Evolutionary conservation across 2,797 vertebrate genomes (phyloP), one percentile per base, ranked within the genome.

Genomic region (Typhlichthys eigenmanni): DNA sequence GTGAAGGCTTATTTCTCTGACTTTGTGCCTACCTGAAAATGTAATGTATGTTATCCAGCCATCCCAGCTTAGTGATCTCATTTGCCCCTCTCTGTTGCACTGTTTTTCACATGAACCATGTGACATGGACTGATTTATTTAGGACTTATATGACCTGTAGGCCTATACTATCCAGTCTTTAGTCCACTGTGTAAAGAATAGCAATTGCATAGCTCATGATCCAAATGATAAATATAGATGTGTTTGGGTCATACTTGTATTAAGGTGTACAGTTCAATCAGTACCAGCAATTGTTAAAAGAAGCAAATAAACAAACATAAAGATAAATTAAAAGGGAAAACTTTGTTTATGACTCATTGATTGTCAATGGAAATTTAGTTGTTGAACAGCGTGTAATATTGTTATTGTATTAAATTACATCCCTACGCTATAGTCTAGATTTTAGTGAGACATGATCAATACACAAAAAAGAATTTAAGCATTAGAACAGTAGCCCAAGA

Each of bases 11-110:
- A 74, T 79, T 82, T 85, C 77, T 85, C 81, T 82, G 78, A 86
- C 79, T 85, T 76, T 88, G 87, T 89, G 88, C 88, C 88, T 88
- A 87, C 68, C 81, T 82, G 84, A 82, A 87, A 62, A 83, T 82
- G 78, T 85, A 84, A 87, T 84, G 83, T 87, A 80, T 80, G 69
- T 76, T 71, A 71, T 71, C 63, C 73, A 78, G 75, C 77, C 75
- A 72, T 71, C 62, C 73, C 79, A 77, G 79, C 76, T 69, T 71
- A 80, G 74, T 76, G 73, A 82, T 79, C 74, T 83, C 66, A 76
- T 81, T 77, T 83, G 68, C 80, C 75, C 79, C 75, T 75, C 74
- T 79, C 71, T 72, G 77, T 80, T 83, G 75, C 83, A 80, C 69
- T 78, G 64, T 66, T 60, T 65, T 80, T 64, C 52, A 53, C 51